These are phyloP conservation scores for Mizuhopecten yessoensis DNA, from an alignment of 1,140 invertebrate species.

Conservation along the genomic window DNA sequence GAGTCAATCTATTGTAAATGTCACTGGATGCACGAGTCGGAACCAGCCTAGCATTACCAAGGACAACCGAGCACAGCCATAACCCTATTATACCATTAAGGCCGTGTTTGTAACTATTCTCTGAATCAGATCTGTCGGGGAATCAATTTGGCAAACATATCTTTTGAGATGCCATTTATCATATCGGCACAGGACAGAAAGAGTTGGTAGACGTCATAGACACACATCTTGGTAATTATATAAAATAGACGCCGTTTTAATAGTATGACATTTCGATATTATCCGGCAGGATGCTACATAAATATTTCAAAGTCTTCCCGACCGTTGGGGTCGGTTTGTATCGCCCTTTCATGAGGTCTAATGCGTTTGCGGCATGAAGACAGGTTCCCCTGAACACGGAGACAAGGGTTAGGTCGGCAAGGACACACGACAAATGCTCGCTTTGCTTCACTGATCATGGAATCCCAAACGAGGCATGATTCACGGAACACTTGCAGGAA, in stretches of 20 bases:
- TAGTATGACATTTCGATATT: not conserved
- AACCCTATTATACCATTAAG: not conserved
- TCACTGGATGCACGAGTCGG: not conserved
- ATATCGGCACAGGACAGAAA: not conserved
- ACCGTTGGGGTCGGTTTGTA: not conserved
- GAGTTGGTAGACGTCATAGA: not conserved
- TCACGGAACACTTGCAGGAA: constrained; percentile 24
- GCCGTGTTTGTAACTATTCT: not conserved
- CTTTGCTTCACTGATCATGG: not conserved
- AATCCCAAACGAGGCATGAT: constrained; percentile 14
- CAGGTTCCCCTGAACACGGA: not conserved
- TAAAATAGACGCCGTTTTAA: constrained; percentile 11
- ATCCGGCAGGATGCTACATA: not conserved
- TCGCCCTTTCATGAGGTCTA: constrained; percentile 5
- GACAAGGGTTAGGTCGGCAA: not conserved
- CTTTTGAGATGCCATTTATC: constrained; percentile 18
- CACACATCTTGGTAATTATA: constrained; percentile 4
- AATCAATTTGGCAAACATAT: not conserved
- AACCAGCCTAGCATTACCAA: not conserved
- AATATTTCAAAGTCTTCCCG: not conserved
- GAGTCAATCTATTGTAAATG: constrained; percentile 35
- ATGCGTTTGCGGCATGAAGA: not conserved
- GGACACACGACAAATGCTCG: not conserved
- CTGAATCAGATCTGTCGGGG: constrained; percentile 9
- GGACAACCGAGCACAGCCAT: not conserved